Base-by-base conservation (phyloP, 2,797 vertebrate genomes). In the Acanthornis magna region DNA sequence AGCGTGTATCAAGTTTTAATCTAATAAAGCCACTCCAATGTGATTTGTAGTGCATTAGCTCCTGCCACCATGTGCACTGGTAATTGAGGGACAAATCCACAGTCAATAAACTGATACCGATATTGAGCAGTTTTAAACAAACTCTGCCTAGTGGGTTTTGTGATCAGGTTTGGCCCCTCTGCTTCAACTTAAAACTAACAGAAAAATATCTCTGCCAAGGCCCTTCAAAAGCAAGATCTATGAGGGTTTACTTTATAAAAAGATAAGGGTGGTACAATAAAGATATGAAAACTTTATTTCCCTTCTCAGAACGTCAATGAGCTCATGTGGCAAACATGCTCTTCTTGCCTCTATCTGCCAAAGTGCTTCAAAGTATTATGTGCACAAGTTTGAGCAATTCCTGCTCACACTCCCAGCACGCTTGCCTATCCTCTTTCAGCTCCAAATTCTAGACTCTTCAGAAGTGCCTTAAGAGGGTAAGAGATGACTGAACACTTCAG, bases 241-340 rank as follows among this genome's bases (percentile, higher is more conserved):
- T 26, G 34, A 2, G 1, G 38, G 71, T 68, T 95, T 85, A 67
- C 54, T 77, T 93, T 80, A 71, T 87, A 83, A 82, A 87, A 85
- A 93, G 95, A 95, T 96, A 96, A 87, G 61, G 19, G 77, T 62
- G 43, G 50, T 58, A 85, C 81, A 96, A 95, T 91, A 94, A 94
- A 91, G 93, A 95, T 95, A 90, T 7, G 47, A 90, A 76, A 92
- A 73, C 48, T 78, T 82, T 93, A 90, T 91, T 90, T 96, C 77
- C 77, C 30, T 55, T 88, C 73, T 93, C 72, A 93, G 65, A 76
- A 80, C 2, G 4, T 54, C 71, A 82, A 0, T 73, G 61, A 82
- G 40, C 38, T 82, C 55, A 67, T 27, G 89, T 53, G 43, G 83
- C 68, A 94, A 91, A 91, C 65, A 75, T 0, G 3, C 5, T 82